Evolutionary conservation across 2,888 invertebrate genomes (phyloP), one percentile per base, ranked within the genome.

Genomic region (Eudasyphora cyanicolor): DNA sequence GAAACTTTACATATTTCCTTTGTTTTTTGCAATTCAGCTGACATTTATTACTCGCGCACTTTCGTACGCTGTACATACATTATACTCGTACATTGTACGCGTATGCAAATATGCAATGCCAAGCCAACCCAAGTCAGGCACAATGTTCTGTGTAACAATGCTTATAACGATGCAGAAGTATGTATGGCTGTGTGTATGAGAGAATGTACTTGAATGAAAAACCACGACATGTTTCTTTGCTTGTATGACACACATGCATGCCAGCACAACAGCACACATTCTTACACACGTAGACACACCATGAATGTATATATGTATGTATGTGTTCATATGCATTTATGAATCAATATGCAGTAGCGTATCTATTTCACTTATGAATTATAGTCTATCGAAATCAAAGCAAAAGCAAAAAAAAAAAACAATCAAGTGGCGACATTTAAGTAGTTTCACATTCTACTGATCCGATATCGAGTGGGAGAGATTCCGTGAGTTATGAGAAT

Each of bases 131-230:
- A 45, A n/a, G 24, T 14, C 57, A 27, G 0, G n/a, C 45, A 27
- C 19, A 27, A 24, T 70, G 69, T 70, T 29, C n/a, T n/a, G n/a
- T n/a, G n/a, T n/a, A n/a, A 51, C 49, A 70, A 51, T 29, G 38
- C 27, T 10, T n/a, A 35, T 14, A 60, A n/a, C 64, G 17, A 51
- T 73, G 54, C 57, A n/a, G 67, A 70, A n/a, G 79, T 32, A 42
- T 78, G 76, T 82, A 76, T 81, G 75, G 79, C 70, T 86, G 86
- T 86, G 83, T 83, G 84, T 84, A 81, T 85, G 78, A 7, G 35
- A 79, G 79, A 77, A 75, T 49, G 75, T 75, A 86, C 87, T 87
- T 87, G 85, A 86, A 85, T 86, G 86, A 85, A 82, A 84, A 82
- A 78, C 71, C 76, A 84, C 69, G 82, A 84, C 82, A 84, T 81